phyloP scores from a whole-genome alignment of 1,140 invertebrate species.

The Branchinecta lindahli region DNA sequence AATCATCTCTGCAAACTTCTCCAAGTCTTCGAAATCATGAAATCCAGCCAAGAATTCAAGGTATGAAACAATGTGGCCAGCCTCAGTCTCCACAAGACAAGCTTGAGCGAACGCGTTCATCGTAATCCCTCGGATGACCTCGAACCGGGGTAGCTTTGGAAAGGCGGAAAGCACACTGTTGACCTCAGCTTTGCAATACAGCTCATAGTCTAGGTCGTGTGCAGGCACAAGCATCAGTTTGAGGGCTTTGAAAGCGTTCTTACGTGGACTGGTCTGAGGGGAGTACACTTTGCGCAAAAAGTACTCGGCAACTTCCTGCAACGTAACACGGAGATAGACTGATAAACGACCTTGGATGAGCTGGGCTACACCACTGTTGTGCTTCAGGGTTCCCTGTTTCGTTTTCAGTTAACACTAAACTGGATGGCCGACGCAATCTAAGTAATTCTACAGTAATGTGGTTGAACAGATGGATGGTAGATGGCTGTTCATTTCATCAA shows the following conservation, averaged over 20 bases:
- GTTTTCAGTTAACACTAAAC: too few species aligned
- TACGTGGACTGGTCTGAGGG: not conserved
- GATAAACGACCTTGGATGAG: too few species aligned
- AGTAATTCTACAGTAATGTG: too few species aligned
- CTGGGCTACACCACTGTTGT: too few species aligned
- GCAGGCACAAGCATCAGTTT: not conserved
- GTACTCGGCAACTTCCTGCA: not conserved
- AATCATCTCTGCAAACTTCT: constrained; percentile 34
- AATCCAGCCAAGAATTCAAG: constrained; percentile 18
- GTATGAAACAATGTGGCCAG: not conserved
- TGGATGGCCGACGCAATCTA: too few species aligned
- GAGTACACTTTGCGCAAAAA: not conserved
- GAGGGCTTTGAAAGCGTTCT: not conserved
- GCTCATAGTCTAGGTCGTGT: not conserved
- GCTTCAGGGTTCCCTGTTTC: too few species aligned
- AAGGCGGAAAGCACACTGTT: not conserved
- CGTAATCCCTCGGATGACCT: not conserved
- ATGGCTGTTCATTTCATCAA: too few species aligned
- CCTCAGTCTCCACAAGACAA: constrained; percentile 2
- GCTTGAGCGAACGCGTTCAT: not conserved
- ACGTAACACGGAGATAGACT: not conserved
- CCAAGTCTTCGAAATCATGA: constrained; percentile 17
- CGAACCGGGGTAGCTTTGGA: not conserved
- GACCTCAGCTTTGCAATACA: not conserved
- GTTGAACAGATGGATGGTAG: too few species aligned